Base-by-base conservation (phyloP, 2,888 invertebrate genomes). In the Cryptus viduatorius region DNA sequence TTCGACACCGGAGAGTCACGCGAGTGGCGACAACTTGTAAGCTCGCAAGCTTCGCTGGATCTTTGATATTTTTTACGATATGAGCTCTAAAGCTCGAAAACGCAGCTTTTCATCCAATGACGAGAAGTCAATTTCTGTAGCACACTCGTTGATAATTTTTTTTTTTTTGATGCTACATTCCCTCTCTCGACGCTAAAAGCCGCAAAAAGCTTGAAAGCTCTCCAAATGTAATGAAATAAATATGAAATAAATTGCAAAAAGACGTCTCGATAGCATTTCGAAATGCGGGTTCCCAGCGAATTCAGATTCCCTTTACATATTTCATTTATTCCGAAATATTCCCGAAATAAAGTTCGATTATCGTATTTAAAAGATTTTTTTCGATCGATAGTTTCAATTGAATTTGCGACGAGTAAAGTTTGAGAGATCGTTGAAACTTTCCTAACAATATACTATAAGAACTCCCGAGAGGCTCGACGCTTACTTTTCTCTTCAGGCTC, bases 401-500 rank as follows among this genome's bases (percentile, higher is more conserved):
- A 24, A 29, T 59, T 24, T 3, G 59, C 3, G 29, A 10, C 56
- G 10, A 8, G 53, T 10, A 19, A 53, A 53, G n/a, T 19, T 16
- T 16, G 19, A 19, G 19, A 19, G 8, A 37, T 0, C 37, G 37
- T 37, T 37, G 8, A 37, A 19, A 16, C 7, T 16, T 50, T n/a
- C 50, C n/a, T 8, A 37, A 37, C 37, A 37, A 37, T 37, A 37
- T 1, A 37, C 37, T 4, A 5, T 37, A 37, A 37, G 46, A 24
- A 46, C n/a, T 75, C 24, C 10, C 14, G 37, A 31, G 65, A 19
- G 29, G 4, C 7, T 14, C 4, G 12, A 44, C 12, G 59, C 84
- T 42, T 83, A 89, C 90, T 86, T 87, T 88, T 68, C 85, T 86
- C 76, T 89, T 90, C 10, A 90, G 87, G 68, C 84, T 88, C 82